These are phyloP conservation scores for Euura lappo DNA, from an alignment of 1,140 invertebrate species.

Conservation along the genomic window DNA sequence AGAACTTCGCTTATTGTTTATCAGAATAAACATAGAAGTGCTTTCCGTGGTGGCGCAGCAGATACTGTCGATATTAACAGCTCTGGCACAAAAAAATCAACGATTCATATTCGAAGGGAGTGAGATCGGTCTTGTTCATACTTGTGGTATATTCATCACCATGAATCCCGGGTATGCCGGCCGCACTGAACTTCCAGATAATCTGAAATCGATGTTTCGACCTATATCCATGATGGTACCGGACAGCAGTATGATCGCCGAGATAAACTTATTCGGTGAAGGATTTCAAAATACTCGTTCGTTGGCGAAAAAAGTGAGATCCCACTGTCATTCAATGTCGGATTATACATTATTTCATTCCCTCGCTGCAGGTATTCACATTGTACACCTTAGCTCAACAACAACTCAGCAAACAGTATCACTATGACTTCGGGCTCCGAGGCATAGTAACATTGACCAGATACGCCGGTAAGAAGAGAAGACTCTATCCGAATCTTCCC, in stretches of 20 bases:
- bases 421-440: conserved; percentile 88
- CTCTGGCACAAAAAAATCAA: conserved; percentile 69
- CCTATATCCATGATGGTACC: conserved; percentile 96
- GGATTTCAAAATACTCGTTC: conserved; percentile 81
- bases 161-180: conserved; percentile 94
- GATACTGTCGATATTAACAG: conserved; percentile 75
- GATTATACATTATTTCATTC: conserved; percentile 2
- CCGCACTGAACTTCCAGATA: conserved; percentile 87
- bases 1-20: not conserved
- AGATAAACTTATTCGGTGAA: conserved; percentile 87
- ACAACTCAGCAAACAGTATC: conserved; percentile 79
- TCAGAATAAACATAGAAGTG: conserved; percentile 87
- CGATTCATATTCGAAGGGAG: conserved; percentile 82
- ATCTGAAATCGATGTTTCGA: conserved; percentile 90
- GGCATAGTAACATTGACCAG: conserved; percentile 84
- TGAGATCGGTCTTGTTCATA: conserved; percentile 74
- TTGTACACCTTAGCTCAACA: conserved; percentile 75
- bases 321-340: not conserved
- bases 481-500: conserved; percentile 70
- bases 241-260: conserved; percentile 87
- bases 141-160: conserved; percentile 88
- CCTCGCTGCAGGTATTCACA: conserved; percentile 66
- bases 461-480: conserved; percentile 81
- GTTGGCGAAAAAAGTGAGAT: conserved; percentile 78
- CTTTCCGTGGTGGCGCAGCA: conserved; percentile 87